phyloP scores from a whole-genome alignment of 1,140 invertebrate species.

The Pollicipes pollicipes region DNA sequence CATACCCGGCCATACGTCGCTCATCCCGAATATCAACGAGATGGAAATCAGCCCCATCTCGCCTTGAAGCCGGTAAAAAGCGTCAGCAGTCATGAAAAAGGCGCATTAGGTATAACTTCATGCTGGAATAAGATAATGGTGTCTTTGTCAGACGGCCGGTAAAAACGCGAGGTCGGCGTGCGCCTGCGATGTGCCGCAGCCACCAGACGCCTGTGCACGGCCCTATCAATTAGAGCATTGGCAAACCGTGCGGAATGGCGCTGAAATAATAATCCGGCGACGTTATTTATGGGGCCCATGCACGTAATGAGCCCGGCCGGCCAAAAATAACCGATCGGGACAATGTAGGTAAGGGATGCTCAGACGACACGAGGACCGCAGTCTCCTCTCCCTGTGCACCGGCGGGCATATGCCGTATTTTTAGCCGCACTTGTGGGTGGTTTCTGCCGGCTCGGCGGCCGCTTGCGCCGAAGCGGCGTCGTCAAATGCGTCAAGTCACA shows the following conservation, averaged over 20 bases:
- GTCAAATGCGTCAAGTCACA: no score
- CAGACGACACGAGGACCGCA: no score
- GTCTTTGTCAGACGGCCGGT: not conserved
- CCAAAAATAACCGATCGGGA: not conserved
- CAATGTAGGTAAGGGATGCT: no score
- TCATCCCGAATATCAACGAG: conserved; percentile 1
- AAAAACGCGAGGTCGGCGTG: not conserved
- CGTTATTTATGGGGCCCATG: not conserved
- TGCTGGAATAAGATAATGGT: not conserved
- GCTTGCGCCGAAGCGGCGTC: no score
- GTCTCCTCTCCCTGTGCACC: no score
- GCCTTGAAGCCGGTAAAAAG: conserved; percentile 1
- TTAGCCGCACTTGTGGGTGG: no score
- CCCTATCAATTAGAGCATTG: not conserved
- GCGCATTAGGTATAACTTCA: not conserved
- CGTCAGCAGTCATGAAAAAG: not conserved
- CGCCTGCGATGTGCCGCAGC: no score
- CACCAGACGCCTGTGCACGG: no score
- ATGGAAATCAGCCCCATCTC: not conserved
- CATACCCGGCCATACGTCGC: not conserved
- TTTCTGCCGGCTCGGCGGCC: no score
- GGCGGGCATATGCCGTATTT: no score
- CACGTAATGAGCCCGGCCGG: not conserved
- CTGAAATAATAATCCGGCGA: not conserved
- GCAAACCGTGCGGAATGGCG: not conserved